Conservation (phyloP, 2,888 invertebrate species). For the Apodemia duryi region DNA sequence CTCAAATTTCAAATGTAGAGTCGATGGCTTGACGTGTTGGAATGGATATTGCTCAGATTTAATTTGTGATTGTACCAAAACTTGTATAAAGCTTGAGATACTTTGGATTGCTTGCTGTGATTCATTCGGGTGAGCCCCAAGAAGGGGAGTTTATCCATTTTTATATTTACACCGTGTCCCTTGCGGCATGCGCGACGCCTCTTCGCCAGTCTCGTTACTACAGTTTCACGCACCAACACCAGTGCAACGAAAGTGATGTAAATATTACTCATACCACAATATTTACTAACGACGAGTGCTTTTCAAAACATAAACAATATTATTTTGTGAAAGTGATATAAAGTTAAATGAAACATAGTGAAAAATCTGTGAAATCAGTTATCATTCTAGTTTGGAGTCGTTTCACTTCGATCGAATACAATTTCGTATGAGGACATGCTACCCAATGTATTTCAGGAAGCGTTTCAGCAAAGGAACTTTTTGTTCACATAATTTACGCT, state of each 20-base stretch:
- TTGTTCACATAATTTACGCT: constrained; percentile 70
- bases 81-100: constrained; percentile 44
- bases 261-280: constrained; percentile 72
- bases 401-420: constrained; percentile 68
- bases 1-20: constrained; percentile 53
- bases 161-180: constrained; percentile 76
- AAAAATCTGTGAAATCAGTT: constrained; percentile 53
- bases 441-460: constrained; percentile 73
- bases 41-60: constrained; percentile 31
- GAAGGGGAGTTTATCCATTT: constrained; percentile 78
- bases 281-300: constrained; percentile 66
- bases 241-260: constrained; percentile 69
- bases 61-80: constrained; percentile 45
- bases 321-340: constrained; percentile 44
- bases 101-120: constrained; percentile 63
- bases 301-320: constrained; percentile 52
- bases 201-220: constrained; percentile 72
- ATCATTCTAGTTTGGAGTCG: constrained; percentile 52
- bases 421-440: constrained; percentile 58
- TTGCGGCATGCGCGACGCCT: constrained; percentile 76
- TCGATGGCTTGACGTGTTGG: constrained; percentile 23
- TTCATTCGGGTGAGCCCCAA: constrained; percentile 71
- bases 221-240: constrained; percentile 73
- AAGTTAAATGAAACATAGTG: constrained; percentile 43
- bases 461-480: constrained; percentile 72